Percentiles rank a stretch among this genome's conserved stretches.
phyloP scores from a whole-genome alignment of 2,888 invertebrate species.

The Eustalomyia histrio region DNA sequence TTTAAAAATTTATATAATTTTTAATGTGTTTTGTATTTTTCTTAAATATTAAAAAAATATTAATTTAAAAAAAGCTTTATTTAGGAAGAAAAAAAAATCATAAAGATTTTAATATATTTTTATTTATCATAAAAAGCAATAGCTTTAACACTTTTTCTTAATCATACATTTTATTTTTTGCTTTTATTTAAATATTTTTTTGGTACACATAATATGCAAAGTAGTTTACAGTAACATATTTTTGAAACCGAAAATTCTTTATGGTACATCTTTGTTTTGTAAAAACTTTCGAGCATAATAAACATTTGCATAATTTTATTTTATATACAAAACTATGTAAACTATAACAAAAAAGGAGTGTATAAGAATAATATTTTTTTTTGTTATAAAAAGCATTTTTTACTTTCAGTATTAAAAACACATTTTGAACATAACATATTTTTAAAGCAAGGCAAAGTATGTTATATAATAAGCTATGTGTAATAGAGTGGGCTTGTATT shows the following conservation, averaged over 20 bases:
- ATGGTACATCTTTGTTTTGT: conserved; percentile 23
- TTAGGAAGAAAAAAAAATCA: too few relatives aligned
- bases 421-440: conserved; percentile 50
- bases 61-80: too few relatives aligned
- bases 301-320: conserved; percentile 60
- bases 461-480: conserved; percentile 20
- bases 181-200: not conserved
- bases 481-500: not conserved
- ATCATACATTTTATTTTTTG: too few relatives aligned
- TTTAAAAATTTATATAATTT: too few relatives aligned
- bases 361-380: too few relatives aligned
- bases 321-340: conserved; percentile 20
- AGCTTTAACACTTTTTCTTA: too few relatives aligned
- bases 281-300: conserved; percentile 45
- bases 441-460: conserved; percentile 13
- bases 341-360: conserved; percentile 18
- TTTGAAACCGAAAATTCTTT: conserved; percentile 49
- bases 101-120: too few relatives aligned
- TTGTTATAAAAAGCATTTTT: too few relatives aligned
- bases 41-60: too few relatives aligned
- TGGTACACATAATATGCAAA: conserved; percentile 10
- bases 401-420: too few relatives aligned
- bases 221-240: conserved; percentile 55
- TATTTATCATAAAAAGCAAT: too few relatives aligned
- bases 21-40: too few relatives aligned